Percentiles rank a stretch among this genome's conserved stretches.
These are phyloP conservation scores for Spizaetus ornatus DNA, from an alignment of 2,113 vertebrate species.

Conservation along the genomic window DNA sequence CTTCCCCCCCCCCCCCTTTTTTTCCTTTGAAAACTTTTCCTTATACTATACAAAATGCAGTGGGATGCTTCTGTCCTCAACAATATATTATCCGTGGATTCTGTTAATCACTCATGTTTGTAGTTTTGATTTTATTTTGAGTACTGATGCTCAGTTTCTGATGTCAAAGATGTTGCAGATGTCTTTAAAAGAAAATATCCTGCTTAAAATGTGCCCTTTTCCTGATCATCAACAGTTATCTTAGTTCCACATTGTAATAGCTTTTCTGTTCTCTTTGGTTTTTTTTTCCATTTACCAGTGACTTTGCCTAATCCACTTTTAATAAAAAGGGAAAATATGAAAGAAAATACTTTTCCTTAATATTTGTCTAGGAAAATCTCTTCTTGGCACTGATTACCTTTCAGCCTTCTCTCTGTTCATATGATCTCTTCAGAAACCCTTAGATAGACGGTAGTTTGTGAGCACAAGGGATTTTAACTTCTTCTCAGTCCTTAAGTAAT, in stretches of 20 bases:
- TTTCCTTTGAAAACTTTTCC: not conserved
- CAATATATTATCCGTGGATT: not conserved
- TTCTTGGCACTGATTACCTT: not conserved
- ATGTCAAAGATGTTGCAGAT: not conserved
- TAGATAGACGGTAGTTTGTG: not conserved
- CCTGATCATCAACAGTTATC: not conserved
- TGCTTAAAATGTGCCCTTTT: not conserved
- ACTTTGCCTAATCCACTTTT: not conserved
- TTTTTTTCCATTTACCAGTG: not conserved
- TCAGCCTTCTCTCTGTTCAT: not conserved
- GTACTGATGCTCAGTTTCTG: not conserved
- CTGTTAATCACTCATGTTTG: not conserved
- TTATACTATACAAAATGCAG: not conserved
- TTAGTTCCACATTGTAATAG: not conserved
- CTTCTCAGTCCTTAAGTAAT: not conserved
- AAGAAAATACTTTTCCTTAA: not conserved
- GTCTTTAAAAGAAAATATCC: slow-evolving; percentile 1
- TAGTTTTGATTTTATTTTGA: not conserved
- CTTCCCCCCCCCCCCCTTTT: not conserved
- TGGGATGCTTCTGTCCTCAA: not conserved
- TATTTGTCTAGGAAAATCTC: not conserved
- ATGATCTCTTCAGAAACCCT: not conserved
- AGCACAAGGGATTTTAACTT: not conserved
- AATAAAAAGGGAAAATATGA: not conserved
- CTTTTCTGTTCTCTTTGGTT: not conserved